Conservation (phyloP, 2,888 invertebrate species). For the Eupeodes latifasciatus region DNA sequence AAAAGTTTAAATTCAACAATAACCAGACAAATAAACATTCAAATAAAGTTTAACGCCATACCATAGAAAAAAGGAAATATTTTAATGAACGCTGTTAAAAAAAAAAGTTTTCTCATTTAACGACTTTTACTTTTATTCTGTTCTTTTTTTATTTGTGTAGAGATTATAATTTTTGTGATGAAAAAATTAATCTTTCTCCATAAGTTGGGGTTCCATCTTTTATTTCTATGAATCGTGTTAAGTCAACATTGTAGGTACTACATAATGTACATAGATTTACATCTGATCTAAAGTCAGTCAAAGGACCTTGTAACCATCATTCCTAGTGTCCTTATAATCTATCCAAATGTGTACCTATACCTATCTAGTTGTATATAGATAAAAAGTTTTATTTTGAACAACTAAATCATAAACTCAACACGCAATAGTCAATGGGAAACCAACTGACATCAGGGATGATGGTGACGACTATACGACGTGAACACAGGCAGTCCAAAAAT, state of each 20-base stretch:
- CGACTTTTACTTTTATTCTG: not conserved
- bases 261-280: not conserved
- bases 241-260: slow-evolving; percentile 8
- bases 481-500: slow-evolving; percentile 13
- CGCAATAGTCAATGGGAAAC: slow-evolving; percentile 30
- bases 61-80: not conserved
- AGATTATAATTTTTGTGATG: slow-evolving; percentile 7
- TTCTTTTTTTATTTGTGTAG: not conserved
- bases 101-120: slow-evolving; percentile 1
- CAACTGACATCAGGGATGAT: not conserved
- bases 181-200: slow-evolving; percentile 6
- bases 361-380: no score
- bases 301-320: not conserved
- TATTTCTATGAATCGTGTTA: slow-evolving; percentile 10
- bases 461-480: not conserved
- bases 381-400: slow-evolving; percentile 11
- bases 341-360: no score
- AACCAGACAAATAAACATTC: no score
- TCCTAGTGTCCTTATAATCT: not conserved
- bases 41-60: not conserved
- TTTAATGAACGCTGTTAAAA: not conserved
- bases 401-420: slow-evolving; percentile 35
- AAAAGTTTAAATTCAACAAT: no score
- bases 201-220: slow-evolving; percentile 2
- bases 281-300: slow-evolving; percentile 17